Base-by-base conservation (phyloP, 2,113 vertebrate species). In the Puntigrus tetrazona region DNA sequence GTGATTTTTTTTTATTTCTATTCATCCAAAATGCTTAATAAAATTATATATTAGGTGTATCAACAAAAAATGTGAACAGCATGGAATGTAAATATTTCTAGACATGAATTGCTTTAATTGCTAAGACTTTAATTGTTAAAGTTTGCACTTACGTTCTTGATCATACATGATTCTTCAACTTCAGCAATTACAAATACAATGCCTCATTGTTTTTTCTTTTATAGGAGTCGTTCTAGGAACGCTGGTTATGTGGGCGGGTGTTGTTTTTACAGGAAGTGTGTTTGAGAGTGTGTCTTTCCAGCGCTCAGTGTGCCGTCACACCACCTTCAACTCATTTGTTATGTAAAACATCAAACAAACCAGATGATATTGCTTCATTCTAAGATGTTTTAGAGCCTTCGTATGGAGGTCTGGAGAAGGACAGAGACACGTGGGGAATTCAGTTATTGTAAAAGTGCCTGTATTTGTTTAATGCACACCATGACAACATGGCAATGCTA, bases 381-480 rank as follows among this genome's bases (percentile, higher is more conserved):
- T 67, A 79, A 88, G 70, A 86, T 65, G 84, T 77, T 80, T 87
- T 84, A 81, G 70, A 74, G 52, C 69, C 25, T 83, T 77, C 41
- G 16, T 57, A 50, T 52, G 50, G 65, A 16, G 36, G 47, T 87
- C 47, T 87, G 83, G 29, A 50, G 65, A 63, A 52, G 73, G 22
- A 47, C 31, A 43, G 31, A 29, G 27, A 67, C 29, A 34, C 22
- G 41, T 74, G 55, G 63, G 83, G 61, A 85, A 82, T 67, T 41
- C 34, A n/a, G 18, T 73, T 83, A 59, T 86, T 55, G 74, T 31
- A 25, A 20, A 74, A 76, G 73, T 73, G 74, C 55, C 75, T 83
- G 80, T 78, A 85, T 81, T 85, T 87, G 86, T 87, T 87, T 69
- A 38, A n/a, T 45, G 65, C 65, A 83, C 52, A 88, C 47, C 73